Evolutionary conservation across 1,140 invertebrate genomes (phyloP).

Genomic region (Drosophila littoralis): DNA sequence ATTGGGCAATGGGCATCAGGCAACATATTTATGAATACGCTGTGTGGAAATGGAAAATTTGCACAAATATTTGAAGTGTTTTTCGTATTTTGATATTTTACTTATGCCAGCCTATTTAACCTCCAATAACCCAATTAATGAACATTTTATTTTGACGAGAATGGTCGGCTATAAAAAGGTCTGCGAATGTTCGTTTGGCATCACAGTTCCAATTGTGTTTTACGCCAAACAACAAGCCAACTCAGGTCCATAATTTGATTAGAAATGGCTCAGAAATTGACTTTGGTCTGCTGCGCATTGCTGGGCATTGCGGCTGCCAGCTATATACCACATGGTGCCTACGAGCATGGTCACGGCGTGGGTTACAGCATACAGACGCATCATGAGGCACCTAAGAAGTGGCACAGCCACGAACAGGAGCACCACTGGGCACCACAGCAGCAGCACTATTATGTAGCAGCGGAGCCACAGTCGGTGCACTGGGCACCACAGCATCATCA

Average conservation of each 20-base stretch:
- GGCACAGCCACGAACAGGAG: slow-evolving; percentile 54
- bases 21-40: slow-evolving; percentile 47
- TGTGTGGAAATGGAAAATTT: slow-evolving; percentile 71
- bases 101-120: slow-evolving; percentile 75
- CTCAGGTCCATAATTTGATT: not conserved
- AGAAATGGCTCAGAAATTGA: slow-evolving; percentile 52
- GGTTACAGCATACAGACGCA: slow-evolving; percentile 64
- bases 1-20: slow-evolving; percentile 60
- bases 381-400: slow-evolving; percentile 62
- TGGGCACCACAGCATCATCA: slow-evolving; percentile 48
- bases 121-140: slow-evolving; percentile 64
- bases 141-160: slow-evolving; percentile 45
- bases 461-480: slow-evolving; percentile 17
- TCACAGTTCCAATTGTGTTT: slow-evolving; percentile 61
- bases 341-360: slow-evolving; percentile 46
- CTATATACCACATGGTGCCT: slow-evolving; percentile 46
- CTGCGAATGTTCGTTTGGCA: slow-evolving; percentile 24
- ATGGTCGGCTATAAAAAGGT: slow-evolving; percentile 60
- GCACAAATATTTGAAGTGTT: slow-evolving; percentile 69
- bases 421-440: slow-evolving; percentile 47
- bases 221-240: slow-evolving; percentile 39
- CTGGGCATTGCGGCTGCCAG: slow-evolving; percentile 44
- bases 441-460: slow-evolving; percentile 31
- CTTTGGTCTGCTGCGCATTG: slow-evolving; percentile 49
- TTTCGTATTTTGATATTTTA: slow-evolving; percentile 29